A percentile compares a stretch with the other conserved stretches of the same genome.
phyloP scores from a whole-genome alignment of 1,140 invertebrate species.

The Drosophila willistoni region DNA sequence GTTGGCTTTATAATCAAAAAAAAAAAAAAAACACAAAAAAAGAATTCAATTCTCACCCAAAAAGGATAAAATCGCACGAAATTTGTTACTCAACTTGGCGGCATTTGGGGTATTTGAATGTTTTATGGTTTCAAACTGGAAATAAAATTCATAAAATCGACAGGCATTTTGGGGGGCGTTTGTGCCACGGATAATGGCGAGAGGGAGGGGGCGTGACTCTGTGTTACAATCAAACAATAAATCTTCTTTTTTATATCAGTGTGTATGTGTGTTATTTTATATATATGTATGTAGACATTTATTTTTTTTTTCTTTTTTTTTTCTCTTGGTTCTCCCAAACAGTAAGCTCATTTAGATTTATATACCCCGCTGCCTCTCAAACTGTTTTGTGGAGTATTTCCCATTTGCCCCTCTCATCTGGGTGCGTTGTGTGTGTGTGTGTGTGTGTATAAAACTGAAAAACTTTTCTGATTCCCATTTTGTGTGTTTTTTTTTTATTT shows the following conservation, averaged over 20 bases:
- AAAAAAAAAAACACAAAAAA: constrained; percentile 10
- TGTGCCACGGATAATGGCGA: not conserved
- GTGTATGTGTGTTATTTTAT: constrained; percentile 17
- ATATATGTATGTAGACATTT: constrained; percentile 12
- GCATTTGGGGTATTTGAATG: constrained; percentile 64
- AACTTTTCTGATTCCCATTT: constrained; percentile 52
- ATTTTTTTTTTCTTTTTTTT: constrained; percentile 15
- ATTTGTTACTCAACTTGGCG: constrained; percentile 15
- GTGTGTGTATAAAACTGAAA: constrained; percentile 25
- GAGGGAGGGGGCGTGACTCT: constrained; percentile 16
- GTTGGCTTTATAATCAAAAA: constrained; percentile 70
- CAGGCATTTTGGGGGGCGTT: constrained; percentile 46
- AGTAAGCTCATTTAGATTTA: constrained; percentile 79
- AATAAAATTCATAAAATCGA: constrained; percentile 76
- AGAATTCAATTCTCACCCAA: constrained; percentile 57
- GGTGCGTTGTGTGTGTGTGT: not conserved
- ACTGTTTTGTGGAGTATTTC: constrained; percentile 55
- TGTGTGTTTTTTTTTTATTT: constrained; percentile 9
- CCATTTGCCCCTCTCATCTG: constrained; percentile 29
- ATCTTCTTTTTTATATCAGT: constrained; percentile 46
- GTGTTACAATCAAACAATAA: constrained; percentile 74
- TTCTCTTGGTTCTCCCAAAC: constrained; percentile 32
- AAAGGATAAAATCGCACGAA: constrained; percentile 62
- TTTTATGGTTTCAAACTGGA: constrained; percentile 70
- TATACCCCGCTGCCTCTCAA: constrained; percentile 55